Evolutionary conservation across 2,888 invertebrate genomes (phyloP), one percentile per base, ranked within the genome.

Genomic region (Peribatodes rhomboidaria): DNA sequence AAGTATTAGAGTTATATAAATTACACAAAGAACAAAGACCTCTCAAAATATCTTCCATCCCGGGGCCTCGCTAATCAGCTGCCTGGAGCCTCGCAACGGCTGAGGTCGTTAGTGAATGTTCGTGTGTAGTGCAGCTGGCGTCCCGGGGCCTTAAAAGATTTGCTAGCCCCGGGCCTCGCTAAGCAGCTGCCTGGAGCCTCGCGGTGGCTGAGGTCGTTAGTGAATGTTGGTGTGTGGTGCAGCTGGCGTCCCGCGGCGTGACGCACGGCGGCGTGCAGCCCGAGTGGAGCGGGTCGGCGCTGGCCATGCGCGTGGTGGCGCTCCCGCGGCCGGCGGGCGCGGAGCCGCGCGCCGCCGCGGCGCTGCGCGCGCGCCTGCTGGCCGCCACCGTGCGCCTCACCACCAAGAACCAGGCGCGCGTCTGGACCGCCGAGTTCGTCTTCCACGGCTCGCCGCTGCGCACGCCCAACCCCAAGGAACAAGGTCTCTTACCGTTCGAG

Each of bases 251-350:
- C 65, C 95, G 97, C 69, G 97, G 97, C 68, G 97, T 99, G 71
- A 96, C 97, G 37, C 98, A 98, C 90, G 98, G 98, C 87, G 98
- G 98, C 0, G 94, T 98, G 57, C 98, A 98, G 86, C 97, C 98
- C 0, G 99, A 99, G 89, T 97, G 98, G 63, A 97, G 98, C 83
- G 98, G 98, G 0, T 97, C 97, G 0, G 97, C 97, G 22, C 92
- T 98, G 62, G 97, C 96, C 49, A 92, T 98, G 79, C 96, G 97
- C 83, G 92, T 98, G 53, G 95, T 98, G 61, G 94, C 96, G 58
- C 91, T 98, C 72, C 98, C 98, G 3, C 94, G 94, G 44, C 96
- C 96, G 0, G 91, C 93, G 0, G 94, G 94, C 13, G 80, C 91
- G 65, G 71, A 85, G 66, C 71, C 72, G 20, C 69, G 89, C 52